Evolutionary conservation across 2,113 vertebrate species (phyloP).

Genomic region (Enhydra lutris): DNA sequence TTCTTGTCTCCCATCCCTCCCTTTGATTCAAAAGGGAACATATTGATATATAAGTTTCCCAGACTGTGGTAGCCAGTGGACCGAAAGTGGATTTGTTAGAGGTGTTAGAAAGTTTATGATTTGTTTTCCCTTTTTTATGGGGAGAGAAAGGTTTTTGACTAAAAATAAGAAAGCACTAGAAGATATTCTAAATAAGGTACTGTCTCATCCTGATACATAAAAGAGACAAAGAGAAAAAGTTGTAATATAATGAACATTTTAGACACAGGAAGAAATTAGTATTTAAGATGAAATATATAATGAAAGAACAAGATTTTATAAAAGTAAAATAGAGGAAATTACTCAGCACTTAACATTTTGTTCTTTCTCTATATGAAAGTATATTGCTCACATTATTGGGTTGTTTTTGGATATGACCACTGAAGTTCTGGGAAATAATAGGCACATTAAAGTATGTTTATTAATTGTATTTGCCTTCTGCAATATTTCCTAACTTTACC

Average conservation of each 20-base stretch:
- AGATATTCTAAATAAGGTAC: neutral
- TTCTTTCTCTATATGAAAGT: constrained; percentile 25
- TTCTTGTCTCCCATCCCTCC: neutral
- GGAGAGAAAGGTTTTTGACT: neutral
- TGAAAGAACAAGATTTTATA: neutral
- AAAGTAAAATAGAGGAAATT: neutral
- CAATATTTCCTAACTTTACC: neutral
- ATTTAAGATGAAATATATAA: neutral
- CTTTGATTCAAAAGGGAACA: neutral
- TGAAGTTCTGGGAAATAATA: neutral
- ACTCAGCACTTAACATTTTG: neutral
- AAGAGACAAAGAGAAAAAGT: neutral
- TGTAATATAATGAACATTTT: neutral
- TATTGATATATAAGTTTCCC: neutral
- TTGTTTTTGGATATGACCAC: neutral
- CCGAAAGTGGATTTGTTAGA: neutral
- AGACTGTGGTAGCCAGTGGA: neutral
- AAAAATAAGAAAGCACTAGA: neutral
- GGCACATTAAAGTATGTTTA: neutral
- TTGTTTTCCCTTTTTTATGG: neutral
- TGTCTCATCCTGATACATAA: neutral
- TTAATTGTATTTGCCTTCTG: neutral
- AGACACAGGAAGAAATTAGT: neutral
- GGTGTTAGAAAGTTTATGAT: neutral
- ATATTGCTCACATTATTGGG: neutral